A percentile compares a stretch with the other conserved stretches of the same genome.
phyloP scores from a whole-genome alignment of 2,113 vertebrate species.

The Serilophus lunatus region DNA sequence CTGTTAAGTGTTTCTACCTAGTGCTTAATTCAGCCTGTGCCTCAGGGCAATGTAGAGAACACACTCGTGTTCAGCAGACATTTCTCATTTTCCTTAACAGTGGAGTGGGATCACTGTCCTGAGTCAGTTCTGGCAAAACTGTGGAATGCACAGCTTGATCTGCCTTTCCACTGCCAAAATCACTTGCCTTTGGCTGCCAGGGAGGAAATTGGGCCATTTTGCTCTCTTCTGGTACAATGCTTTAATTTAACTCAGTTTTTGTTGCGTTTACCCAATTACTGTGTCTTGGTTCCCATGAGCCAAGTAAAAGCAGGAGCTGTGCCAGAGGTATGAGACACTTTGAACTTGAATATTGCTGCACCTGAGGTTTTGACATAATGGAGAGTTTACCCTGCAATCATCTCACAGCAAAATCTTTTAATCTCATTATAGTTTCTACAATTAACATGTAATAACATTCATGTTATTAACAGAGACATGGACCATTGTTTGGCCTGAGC shows the following conservation, averaged over 20 bases:
- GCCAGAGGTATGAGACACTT: not conserved
- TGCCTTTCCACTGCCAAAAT: not conserved
- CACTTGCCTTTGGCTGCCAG: not conserved
- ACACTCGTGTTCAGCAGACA: fast-evolving
- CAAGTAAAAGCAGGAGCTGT: not conserved
- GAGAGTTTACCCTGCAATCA: not conserved
- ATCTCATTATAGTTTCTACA: not conserved
- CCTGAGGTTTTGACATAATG: not conserved
- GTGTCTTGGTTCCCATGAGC: not conserved
- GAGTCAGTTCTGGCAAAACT: not conserved
- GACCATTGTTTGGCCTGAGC: not conserved
- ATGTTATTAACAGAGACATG: not conserved
- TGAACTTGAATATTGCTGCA: not conserved
- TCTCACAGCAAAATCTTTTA: not conserved
- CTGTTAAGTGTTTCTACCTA: not conserved
- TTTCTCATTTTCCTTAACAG: not conserved
- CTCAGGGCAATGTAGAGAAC: not conserved
- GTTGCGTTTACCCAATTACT: slow-evolving; percentile 22
- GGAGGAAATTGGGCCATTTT: slow-evolving; percentile 31
- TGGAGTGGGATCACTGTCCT: not conserved
- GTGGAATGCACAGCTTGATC: not conserved
- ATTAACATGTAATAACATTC: not conserved
- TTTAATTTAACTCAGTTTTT: slow-evolving; percentile 19
- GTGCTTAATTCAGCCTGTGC: not conserved
- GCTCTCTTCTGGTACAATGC: slow-evolving; percentile 25